phyloP scores from a whole-genome alignment of 2,888 invertebrate species.

The Megaustenia siamemsis region DNA sequence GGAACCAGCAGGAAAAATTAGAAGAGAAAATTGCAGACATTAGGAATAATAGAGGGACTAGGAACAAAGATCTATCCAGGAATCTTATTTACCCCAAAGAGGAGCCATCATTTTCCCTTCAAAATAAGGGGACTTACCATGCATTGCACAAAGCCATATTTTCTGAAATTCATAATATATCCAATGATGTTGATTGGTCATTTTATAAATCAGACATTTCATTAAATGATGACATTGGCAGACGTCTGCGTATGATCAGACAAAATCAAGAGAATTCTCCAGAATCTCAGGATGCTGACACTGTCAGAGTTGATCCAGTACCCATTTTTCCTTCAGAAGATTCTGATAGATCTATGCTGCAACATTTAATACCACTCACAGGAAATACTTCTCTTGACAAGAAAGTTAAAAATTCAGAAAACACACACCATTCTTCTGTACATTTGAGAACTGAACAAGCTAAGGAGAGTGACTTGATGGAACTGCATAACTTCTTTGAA shows the following conservation, averaged over 20 bases:
- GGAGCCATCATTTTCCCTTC: not conserved
- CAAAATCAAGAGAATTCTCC: conserved; percentile 14
- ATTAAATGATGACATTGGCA: not conserved
- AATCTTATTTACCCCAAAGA: not conserved
- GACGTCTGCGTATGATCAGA: not conserved
- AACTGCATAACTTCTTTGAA: too few species aligned
- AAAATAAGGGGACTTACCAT: too few species aligned
- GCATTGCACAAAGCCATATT: not conserved
- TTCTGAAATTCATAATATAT: not conserved
- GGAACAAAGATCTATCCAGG: not conserved
- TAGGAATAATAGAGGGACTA: not conserved
- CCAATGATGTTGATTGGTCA: conserved; percentile 44
- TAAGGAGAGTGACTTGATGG: too few species aligned
- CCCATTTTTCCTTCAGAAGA: not conserved
- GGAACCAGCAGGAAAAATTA: not conserved
- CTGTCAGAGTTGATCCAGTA: not conserved
- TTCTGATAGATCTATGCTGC: not conserved
- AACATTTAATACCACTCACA: not conserved
- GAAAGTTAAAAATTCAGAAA: too few species aligned
- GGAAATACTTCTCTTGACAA: not conserved
- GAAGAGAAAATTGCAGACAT: not conserved
- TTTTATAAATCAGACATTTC: not conserved
- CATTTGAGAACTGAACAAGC: too few species aligned
- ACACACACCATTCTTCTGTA: too few species aligned
- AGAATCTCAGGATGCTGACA: not conserved